Evolutionary conservation across 2,113 vertebrate species (phyloP).

Genomic region (Chloropsis hardwickii): DNA sequence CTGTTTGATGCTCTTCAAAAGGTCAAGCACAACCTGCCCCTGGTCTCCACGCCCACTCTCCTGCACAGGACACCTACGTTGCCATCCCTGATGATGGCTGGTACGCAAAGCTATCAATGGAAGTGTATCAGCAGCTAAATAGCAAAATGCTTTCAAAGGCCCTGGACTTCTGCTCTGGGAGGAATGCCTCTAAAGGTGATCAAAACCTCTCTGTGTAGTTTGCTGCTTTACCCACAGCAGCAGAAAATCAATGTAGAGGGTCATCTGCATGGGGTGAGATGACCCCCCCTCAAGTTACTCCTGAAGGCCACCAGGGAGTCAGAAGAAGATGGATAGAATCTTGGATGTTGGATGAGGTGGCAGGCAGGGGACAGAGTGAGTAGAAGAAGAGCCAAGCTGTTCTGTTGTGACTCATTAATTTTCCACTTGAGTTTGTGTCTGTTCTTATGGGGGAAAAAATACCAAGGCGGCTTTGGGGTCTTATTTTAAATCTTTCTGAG

Average conservation of each 20-base stretch:
- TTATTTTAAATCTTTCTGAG: background rate
- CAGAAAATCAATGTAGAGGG: background rate
- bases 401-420: slow-evolving; percentile 19
- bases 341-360: background rate
- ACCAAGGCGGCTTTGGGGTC: background rate
- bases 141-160: background rate
- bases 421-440: slow-evolving; percentile 3
- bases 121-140: background rate
- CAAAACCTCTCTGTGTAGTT: background rate
- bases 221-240: background rate
- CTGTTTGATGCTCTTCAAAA: background rate
- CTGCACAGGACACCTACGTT: background rate
- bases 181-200: background rate
- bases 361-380: background rate
- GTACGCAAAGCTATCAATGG: background rate
- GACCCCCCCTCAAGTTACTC: background rate
- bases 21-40: background rate
- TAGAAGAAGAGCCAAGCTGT: background rate
- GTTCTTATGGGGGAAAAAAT: background rate
- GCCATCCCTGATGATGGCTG: background rate
- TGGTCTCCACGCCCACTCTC: background rate
- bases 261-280: background rate
- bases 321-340: background rate
- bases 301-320: background rate
- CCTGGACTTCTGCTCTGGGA: background rate